Evolutionary conservation across 2,888 invertebrate genomes (phyloP).

Genomic region (Penaeus monodon): DNA sequence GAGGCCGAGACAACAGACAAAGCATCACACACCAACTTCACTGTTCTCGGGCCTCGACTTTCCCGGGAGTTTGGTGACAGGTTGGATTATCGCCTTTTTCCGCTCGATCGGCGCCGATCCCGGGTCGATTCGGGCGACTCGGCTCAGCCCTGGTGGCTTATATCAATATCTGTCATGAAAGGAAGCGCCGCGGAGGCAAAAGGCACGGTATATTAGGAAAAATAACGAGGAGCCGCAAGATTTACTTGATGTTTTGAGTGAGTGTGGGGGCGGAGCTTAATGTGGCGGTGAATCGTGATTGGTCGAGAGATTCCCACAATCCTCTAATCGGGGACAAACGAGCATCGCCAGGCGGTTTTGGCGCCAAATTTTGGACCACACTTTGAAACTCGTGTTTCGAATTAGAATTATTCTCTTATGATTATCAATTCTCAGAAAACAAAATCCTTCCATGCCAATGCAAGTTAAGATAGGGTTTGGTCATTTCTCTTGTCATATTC

Average conservation of each 20-base stretch:
- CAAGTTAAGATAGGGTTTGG: too few species aligned
- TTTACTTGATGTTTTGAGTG: constrained; percentile 28
- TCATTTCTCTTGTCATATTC: too few species aligned
- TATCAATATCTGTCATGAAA: not conserved
- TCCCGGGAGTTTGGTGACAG: too few species aligned
- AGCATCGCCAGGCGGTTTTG: not conserved
- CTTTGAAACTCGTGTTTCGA: not conserved
- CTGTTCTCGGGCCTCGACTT: too few species aligned
- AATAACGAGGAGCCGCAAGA: not conserved
- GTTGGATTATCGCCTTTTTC: too few species aligned
- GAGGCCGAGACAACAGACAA: too few species aligned
- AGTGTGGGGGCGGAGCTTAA: not conserved
- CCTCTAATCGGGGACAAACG: not conserved
- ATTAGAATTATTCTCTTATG: not conserved
- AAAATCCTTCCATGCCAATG: not conserved
- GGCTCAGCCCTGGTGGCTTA: not conserved
- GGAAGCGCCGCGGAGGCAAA: not conserved
- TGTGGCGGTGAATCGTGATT: constrained; percentile 3
- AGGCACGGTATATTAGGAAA: not conserved
- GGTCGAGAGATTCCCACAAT: constrained; percentile 14
- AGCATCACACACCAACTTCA: too few species aligned
- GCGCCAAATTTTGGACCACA: constrained; percentile 14
- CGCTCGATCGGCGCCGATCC: too few species aligned
- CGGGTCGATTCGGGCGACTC: too few species aligned
- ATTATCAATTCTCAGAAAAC: not conserved